Base-by-base conservation (phyloP, 2,888 invertebrate species). In the Taphrorychus bicolor region DNA sequence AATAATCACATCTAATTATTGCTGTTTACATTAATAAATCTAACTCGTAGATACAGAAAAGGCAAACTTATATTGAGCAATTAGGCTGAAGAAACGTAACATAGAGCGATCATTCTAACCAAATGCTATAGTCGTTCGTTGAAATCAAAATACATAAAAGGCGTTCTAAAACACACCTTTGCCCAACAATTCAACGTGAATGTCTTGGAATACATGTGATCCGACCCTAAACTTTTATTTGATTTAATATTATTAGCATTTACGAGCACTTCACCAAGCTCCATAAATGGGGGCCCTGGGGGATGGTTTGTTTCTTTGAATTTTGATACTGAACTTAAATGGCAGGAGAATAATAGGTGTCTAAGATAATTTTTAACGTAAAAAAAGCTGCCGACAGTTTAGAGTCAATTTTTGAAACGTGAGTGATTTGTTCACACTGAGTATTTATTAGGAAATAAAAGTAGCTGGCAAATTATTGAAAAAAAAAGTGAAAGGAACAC, bases 201-300 rank as follows among this genome's bases (percentile, higher is more conserved):
- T 74, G 73, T 72, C 73, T 73, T 74, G 73, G 76, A 75, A 76
- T 79, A 77, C 77, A 79, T 78, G 78, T 77, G 78, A 76, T 70
- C 70, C 74, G 75, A 74, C 77, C 76, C 78, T 80, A 80, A 79
- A 80, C 73, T 79, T 80, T 79, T 79, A 81, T 82, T 82, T 82
- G 81, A 82, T 82, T 82, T 81, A 81, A 82, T 82, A 81, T 79
- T 77, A 58, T 67, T 61, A 67, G 58, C 67, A 61, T 67, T 67
- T 62, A 67, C 62, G 67, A 62, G 42, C 62, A 42, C 59, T 62
- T 58, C 52, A 42, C 52, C 58, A 64, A 58, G 57, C 57, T 58
- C 64, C 41, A 64, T 64, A 64, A 58, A 64, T 58, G 49, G 56
- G 11, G 9, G 7, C 11, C 32, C 32, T 11, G 17, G 7, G 2